Base-by-base conservation (phyloP, 2,797 vertebrate species). In the Todus mexicanus region DNA sequence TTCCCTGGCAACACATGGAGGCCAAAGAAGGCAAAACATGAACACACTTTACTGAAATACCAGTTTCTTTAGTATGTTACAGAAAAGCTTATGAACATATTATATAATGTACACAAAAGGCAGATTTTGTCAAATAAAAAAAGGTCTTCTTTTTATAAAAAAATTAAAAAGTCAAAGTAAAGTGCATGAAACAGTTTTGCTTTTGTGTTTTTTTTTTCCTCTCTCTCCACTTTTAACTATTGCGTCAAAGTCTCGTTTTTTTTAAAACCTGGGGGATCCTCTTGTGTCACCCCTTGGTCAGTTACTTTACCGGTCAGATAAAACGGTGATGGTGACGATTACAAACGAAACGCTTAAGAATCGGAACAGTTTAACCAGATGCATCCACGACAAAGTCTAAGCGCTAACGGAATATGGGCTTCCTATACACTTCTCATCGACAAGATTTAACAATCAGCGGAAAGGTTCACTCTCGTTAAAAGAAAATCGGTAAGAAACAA, bases 111-210 rank as follows among this genome's bases (percentile, higher is more conserved):
- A 98, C 97, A 98, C 25, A 97, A 95, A 98, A 98, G 95, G 91
- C 94, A 97, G 94, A 97, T 89, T 95, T 69, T 84, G 86, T 96
- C 94, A 98, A 97, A 98, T 96, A 97, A 98, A 97, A 98, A 97
- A 94, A 96, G 91, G 94, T 93, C 89, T 94, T 95, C 47, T 92
- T 93, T 31, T 84, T 95, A 94, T 97, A 89, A 96, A 97, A 97
- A 97, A 97, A 97, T 96, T 97, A 95, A 95, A 95, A 97, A 97
- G 95, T 95, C 96, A 97, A 98, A 97, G 96, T 98, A 98, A 98
- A 98, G 98, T 98, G 98, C 98, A 98, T 96, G 95, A 95, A 97
- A 97, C 80, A 90, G 79, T 56, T 42, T 12, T 42, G 40, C 12
- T 42, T 45, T 45, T 45, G 43, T 45, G 43, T 42, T 42, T 42